Conservation (phyloP, 2,113 vertebrate species). For the Tachuris rubrigastra region DNA sequence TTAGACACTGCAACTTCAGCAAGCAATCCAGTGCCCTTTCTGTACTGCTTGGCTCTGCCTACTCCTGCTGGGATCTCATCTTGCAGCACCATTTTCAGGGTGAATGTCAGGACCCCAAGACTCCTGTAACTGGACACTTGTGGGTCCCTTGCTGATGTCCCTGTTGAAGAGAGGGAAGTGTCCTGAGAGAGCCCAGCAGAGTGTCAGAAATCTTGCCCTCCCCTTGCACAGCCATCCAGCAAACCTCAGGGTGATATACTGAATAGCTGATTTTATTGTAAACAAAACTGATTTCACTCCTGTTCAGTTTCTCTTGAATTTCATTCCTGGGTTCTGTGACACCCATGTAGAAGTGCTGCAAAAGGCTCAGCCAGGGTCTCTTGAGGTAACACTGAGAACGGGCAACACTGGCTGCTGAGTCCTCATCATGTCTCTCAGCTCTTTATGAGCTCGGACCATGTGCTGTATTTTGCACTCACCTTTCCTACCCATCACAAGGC, state of each 20-base stretch:
- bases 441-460: not conserved
- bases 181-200: not conserved
- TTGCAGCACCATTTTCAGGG: not conserved
- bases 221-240: not conserved
- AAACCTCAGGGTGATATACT: not conserved
- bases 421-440: not conserved
- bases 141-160: not conserved
- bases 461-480: not conserved
- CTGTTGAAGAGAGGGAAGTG: not conserved
- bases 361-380: not conserved
- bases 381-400: not conserved
- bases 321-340: not conserved
- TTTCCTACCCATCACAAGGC: not conserved
- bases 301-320: not conserved
- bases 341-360: not conserved
- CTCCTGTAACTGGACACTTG: not conserved
- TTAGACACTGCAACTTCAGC: conserved; percentile 7
- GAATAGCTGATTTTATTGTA: not conserved
- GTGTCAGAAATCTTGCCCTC: not conserved
- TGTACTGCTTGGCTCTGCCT: not conserved
- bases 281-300: not conserved
- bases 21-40: not conserved
- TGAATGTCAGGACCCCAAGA: not conserved
- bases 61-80: not conserved
- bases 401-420: not conserved